Conservation (phyloP, 2,888 invertebrate species). For the Cartodere bifasciata region DNA sequence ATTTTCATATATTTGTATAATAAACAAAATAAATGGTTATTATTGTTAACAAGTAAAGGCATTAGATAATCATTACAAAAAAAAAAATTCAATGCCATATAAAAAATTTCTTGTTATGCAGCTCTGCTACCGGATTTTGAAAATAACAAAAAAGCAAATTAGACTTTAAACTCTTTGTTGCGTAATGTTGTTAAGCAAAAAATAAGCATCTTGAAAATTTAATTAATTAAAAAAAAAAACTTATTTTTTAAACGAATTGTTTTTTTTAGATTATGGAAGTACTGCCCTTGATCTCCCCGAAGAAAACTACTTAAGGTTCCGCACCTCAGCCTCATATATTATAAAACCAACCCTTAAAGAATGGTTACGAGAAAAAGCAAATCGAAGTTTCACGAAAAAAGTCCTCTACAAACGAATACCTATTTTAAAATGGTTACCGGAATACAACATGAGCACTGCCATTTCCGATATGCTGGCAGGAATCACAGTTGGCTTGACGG, state of each 20-base stretch:
- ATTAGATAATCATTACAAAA: too few species aligned
- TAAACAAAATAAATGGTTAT: too few species aligned
- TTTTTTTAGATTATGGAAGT: slow-evolving; percentile 9
- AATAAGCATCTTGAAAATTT: too few species aligned
- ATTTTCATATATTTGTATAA: too few species aligned
- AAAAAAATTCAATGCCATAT: too few species aligned
- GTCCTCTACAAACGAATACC: slow-evolving; percentile 50
- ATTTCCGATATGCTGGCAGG: slow-evolving; percentile 71
- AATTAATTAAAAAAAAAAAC: neutral
- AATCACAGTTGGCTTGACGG: slow-evolving; percentile 54
- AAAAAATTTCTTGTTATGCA: too few species aligned
- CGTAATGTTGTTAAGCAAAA: too few species aligned
- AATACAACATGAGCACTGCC: slow-evolving; percentile 50
- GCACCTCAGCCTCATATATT: slow-evolving; percentile 9
- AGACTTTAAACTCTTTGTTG: too few species aligned
- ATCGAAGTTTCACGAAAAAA: slow-evolving; percentile 47
- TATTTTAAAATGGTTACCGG: slow-evolving; percentile 54
- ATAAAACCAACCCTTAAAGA: slow-evolving; percentile 22
- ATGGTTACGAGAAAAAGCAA: slow-evolving; percentile 37
- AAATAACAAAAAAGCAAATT: too few species aligned
- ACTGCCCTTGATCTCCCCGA: slow-evolving; percentile 24
- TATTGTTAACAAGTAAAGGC: too few species aligned
- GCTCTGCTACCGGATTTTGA: too few species aligned
- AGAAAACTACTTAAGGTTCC: slow-evolving; percentile 18
- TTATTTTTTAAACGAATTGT: neutral